Evolutionary conservation across 2,888 invertebrate genomes (phyloP).

Genomic region (Azorinus chamasolen): DNA sequence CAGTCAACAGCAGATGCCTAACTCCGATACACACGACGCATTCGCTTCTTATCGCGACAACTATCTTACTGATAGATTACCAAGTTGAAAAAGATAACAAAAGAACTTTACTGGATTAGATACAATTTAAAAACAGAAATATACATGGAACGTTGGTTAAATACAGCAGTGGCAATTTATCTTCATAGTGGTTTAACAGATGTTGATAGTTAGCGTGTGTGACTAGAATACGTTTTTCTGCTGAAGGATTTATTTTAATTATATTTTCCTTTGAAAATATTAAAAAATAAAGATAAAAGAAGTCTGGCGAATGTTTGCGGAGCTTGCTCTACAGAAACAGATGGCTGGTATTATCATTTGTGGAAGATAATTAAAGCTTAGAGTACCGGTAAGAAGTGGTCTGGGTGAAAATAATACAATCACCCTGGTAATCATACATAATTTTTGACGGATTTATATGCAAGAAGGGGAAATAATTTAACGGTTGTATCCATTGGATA

Average conservation of each 20-base stretch:
- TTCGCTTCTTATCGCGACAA: too few species aligned
- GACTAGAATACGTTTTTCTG: too few species aligned
- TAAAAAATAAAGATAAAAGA: not conserved
- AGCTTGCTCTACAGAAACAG: constrained; percentile 30
- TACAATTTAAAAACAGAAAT: not conserved
- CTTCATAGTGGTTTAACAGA: too few species aligned
- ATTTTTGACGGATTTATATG: constrained; percentile 54
- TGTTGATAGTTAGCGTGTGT: too few species aligned
- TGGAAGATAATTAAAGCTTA: constrained; percentile 42
- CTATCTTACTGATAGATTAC: too few species aligned
- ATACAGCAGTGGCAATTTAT: too few species aligned
- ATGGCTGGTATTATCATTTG: constrained; percentile 58
- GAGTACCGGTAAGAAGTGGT: constrained; percentile 27
- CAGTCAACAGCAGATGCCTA: not conserved
- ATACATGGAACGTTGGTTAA: too few species aligned
- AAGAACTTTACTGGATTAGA: not conserved
- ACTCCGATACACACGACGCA: not conserved
- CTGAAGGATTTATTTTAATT: constrained; percentile 1
- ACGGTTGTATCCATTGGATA: too few species aligned
- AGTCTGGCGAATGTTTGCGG: constrained; percentile 7
- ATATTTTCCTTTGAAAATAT: not conserved
- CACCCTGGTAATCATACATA: constrained; percentile 54
- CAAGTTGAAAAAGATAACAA: too few species aligned
- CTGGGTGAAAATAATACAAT: constrained; percentile 55
- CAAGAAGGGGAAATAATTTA: constrained; percentile 30